A percentile compares a stretch with the other conserved stretches of the same genome.
phyloP scores from a whole-genome alignment of 2,797 vertebrate genomes.

The Furcifer pardalis region DNA sequence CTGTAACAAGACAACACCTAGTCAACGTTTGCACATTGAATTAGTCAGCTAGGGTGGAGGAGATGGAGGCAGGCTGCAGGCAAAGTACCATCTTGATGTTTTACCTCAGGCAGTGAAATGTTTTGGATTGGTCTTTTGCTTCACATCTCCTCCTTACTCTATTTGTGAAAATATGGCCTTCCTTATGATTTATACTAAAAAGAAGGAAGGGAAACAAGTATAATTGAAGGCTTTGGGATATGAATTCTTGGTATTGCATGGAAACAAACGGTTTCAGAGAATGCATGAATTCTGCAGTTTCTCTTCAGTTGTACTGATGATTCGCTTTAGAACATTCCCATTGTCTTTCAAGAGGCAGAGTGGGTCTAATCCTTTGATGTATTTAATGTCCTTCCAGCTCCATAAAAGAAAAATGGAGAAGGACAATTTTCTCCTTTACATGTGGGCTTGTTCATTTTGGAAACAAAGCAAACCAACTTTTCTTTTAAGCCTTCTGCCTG shows the following conservation, averaged over 20 bases:
- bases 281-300: background rate
- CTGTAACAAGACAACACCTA: background rate
- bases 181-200: background rate
- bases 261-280: background rate
- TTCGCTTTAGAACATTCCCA: too few species aligned
- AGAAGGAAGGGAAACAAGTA: background rate
- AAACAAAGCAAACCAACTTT: constrained; percentile 9
- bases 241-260: background rate
- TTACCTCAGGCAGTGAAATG: background rate
- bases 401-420: background rate
- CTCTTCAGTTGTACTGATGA: too few species aligned
- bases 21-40: background rate
- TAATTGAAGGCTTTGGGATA: background rate
- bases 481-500: background rate
- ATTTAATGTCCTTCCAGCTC: background rate
- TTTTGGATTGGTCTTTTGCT: background rate
- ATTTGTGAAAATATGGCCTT: background rate
- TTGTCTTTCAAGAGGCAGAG: background rate
- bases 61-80: too few species aligned
- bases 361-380: background rate
- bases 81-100: background rate
- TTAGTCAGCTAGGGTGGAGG: background rate
- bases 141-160: too few species aligned
- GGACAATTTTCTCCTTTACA: background rate
- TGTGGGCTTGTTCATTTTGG: background rate